Evolutionary conservation across 2,113 vertebrate genomes (phyloP), one percentile per base, ranked within the genome.

Genomic region (Proteles cristata): DNA sequence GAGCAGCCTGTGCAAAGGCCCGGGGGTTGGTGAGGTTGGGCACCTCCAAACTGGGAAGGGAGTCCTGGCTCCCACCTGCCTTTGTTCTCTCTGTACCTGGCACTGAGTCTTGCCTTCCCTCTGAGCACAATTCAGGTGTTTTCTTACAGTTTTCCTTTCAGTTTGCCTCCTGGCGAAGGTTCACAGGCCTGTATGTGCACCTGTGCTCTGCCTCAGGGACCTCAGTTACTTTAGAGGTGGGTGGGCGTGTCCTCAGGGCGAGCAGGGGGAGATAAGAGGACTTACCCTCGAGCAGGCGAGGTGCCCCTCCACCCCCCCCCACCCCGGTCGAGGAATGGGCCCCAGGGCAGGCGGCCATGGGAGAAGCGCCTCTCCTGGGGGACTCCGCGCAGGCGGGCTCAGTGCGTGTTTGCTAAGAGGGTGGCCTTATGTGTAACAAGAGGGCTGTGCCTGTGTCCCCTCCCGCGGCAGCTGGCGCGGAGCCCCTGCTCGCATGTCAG

Each of bases 401-500:
- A 8, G 73, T 0, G 2, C 45, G 26, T 94, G n/a, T 90, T 66
- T 92, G 45, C 61, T 6, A 6, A 80, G 88, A n/a, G 80, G 82
- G 39, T 0, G 10, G 81, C 53, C 76, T 69, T 33, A 25, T 21
- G 0, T 15, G 26, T 15, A 0, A 61, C 10, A 0, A 0, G 1
- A 8, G 45, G 53, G 4, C 8, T 0, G 10, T 79, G 11, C 73
- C 50, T 0, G 17, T 23, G 80, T 26, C 58, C 28, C 25, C 58
- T 45, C 28, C 12, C 65, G 16, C 16, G 48, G 26, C 33, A 82
- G 95, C 16, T 8, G n/a, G 1, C 25, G 68, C 6, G 19, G 43
- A 2, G 31, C 3, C 4, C 21, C 7, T 31, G 33, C 23, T 68
- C 5, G 1, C 12, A 0, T 28, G 45, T 10, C 10, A 33, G 63